These are phyloP conservation scores for Nothobranchius furzeri DNA, from an alignment of 2,113 vertebrate species.

Conservation along the genomic window DNA sequence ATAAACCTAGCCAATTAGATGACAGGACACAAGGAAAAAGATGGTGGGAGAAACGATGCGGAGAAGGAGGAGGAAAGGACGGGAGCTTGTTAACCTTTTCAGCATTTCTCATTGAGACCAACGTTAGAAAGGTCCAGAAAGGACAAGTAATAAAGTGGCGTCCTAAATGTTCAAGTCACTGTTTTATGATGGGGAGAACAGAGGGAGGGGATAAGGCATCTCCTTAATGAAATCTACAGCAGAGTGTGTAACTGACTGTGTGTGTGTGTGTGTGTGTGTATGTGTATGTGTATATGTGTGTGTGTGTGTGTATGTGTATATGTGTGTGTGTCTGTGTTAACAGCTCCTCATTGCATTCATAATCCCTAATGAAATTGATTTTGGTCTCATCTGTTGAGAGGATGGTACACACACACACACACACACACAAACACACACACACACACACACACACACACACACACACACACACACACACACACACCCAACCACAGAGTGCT, in stretches of 20 bases:
- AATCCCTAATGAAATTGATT: conserved; percentile 64
- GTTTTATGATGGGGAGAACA: conserved; percentile 46
- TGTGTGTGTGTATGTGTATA: too few relatives aligned
- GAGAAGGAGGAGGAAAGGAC: conserved; percentile 18
- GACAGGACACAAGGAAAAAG: conserved; percentile 31
- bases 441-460: conserved; percentile 5
- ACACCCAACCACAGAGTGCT: conserved; percentile 3
- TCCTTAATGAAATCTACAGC: conserved; percentile 65
- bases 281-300: neutral
- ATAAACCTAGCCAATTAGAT: conserved; percentile 67
- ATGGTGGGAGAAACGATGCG: too few relatives aligned
- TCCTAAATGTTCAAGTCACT: conserved; percentile 50
- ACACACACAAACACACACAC: conserved; percentile 3
- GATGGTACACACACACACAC: conserved; percentile 2
- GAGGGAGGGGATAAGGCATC: conserved; percentile 44
- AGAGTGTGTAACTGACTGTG: conserved; percentile 6
- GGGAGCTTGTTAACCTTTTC: conserved; percentile 1
- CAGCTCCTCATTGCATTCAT: conserved; percentile 47
- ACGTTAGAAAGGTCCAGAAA: conserved; percentile 37
- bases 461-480: conserved; percentile 9
- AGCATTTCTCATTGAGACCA: conserved; percentile 18
- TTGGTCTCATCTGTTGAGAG: conserved; percentile 52
- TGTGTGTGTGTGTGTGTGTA: conserved; percentile 2
- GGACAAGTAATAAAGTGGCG: conserved; percentile 43
- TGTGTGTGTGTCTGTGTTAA: neutral